A percentile compares a stretch with the other conserved stretches of the same genome.
These are phyloP conservation scores for Hemitrygon akajei DNA, from an alignment of 2,797 vertebrate species.

Conservation along the genomic window DNA sequence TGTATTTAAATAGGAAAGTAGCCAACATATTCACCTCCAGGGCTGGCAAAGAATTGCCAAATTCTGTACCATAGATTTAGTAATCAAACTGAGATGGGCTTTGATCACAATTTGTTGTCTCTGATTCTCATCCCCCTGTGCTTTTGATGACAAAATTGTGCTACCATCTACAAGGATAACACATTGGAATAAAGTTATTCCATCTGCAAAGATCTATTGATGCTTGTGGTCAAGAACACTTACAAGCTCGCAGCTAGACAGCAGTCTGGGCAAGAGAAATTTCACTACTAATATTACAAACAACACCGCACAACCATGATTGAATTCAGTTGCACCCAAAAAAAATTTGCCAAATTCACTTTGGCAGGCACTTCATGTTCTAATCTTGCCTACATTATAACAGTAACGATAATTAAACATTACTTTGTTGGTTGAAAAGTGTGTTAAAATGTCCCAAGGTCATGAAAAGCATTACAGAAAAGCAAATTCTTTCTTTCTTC, in stretches of 20 bases:
- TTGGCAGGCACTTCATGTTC: constrained; percentile 20
- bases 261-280: not conserved
- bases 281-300: constrained; percentile 21
- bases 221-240: constrained; percentile 14
- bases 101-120: not conserved
- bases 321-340: constrained; percentile 3
- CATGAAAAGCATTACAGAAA: not conserved
- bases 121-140: not conserved
- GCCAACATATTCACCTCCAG: not conserved
- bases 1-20: constrained; percentile 20
- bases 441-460: not conserved
- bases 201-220: constrained; percentile 26
- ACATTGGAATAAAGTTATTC: not conserved
- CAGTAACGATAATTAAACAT: not conserved
- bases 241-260: constrained; percentile 14
- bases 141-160: not conserved
- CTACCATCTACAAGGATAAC: not conserved
- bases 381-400: not conserved
- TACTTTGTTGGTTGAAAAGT: not conserved
- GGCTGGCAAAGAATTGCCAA: not conserved
- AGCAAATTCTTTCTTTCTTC: not conserved
- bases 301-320: not conserved
- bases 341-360: not conserved
- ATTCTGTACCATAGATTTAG: not conserved
- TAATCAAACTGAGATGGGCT: constrained; percentile 17